Evolutionary conservation across 53 echinoderm and acorn worm genomes (phyloP), one percentile per base, ranked within the genome.

Genomic region (Crossaster papposus): DNA sequence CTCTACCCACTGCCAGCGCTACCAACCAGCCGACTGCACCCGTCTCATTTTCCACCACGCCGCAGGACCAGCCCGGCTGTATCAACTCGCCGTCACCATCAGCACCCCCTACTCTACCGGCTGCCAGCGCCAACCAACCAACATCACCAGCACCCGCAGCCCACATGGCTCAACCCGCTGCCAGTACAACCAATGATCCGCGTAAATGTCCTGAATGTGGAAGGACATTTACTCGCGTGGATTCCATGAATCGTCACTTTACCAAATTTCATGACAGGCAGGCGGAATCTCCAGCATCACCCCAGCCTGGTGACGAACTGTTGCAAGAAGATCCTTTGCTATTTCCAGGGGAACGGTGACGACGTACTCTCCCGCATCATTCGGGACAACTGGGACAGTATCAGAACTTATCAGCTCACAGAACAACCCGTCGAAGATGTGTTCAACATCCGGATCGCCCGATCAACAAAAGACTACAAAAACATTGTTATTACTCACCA

Each of bases 341-440:
- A 12, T 54, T 50, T 51, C 50, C 79, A 14, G 79, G 28, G 1
- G 30, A n/a, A 28, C 0, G 79, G 3, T 4, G 23, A 79, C 9
- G 79, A 54, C 51, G 2, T 18, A 2, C 51, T 37, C 2, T 53
- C 28, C 0, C 10, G 1, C 4, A 4, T 79, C 10, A 51, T 54
- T 36, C 31, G 54, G 0, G 30, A 37, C 26, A 1, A 79, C 54
- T 79, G 79, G 79, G 23, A 44, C 29, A 37, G 23, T 2, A 53
- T 79, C 14, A 44, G 79, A 28, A 12, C 54, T 3, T 52, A 51
- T 29, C 30, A 79, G 22, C 22, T 52, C 5, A 79, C n/a, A 22
- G 79, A 38, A 14, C 24, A 38, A 23, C 53, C 80, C 18, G 31
- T 79, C 14, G 76, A 89, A 26, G 89, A 89, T 20, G 38, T 65